Evolutionary conservation across 92 coral and sea anemone species (phyloP).

Genomic region (Parazoanthus atlanticus): DNA sequence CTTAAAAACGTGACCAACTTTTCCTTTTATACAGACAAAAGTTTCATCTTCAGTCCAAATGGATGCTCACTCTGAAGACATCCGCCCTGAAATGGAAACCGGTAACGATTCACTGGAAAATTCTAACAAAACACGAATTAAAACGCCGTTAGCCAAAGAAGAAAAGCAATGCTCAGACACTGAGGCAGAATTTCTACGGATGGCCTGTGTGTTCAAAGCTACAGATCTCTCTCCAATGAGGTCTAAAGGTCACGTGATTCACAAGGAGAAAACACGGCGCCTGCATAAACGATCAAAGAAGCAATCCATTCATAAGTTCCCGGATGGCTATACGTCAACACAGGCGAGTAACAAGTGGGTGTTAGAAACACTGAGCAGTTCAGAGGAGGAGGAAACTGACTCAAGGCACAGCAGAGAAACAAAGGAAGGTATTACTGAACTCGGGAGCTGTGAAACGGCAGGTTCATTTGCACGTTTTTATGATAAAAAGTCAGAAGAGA

Average conservation of each 20-base stretch:
- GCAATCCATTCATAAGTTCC: background rate
- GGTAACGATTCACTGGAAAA: background rate
- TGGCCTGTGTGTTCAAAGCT: background rate
- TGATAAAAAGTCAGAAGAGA: too few relatives aligned
- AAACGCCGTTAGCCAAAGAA: background rate
- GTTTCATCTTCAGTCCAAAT: background rate
- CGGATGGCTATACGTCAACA: background rate
- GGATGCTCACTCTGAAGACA: background rate
- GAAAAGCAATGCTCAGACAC: background rate
- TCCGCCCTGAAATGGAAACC: background rate
- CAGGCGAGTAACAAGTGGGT: background rate
- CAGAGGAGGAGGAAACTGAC: background rate
- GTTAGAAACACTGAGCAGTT: background rate
- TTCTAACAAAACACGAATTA: background rate
- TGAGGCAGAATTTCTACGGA: background rate
- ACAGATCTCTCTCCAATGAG: too few relatives aligned
- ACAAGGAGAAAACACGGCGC: background rate
- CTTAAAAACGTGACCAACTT: too few relatives aligned
- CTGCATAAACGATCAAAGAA: background rate
- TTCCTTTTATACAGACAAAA: background rate
- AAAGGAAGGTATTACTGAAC: too few relatives aligned
- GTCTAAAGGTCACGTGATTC: too few relatives aligned
- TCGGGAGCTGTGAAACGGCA: too few relatives aligned
- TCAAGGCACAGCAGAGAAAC: background rate
- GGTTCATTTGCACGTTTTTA: too few relatives aligned